A percentile compares a stretch with the other conserved stretches of the same genome.
These are phyloP conservation scores for Sphenodon punctatus DNA, from an alignment of 2,797 vertebrate genomes.

Conservation along the genomic window DNA sequence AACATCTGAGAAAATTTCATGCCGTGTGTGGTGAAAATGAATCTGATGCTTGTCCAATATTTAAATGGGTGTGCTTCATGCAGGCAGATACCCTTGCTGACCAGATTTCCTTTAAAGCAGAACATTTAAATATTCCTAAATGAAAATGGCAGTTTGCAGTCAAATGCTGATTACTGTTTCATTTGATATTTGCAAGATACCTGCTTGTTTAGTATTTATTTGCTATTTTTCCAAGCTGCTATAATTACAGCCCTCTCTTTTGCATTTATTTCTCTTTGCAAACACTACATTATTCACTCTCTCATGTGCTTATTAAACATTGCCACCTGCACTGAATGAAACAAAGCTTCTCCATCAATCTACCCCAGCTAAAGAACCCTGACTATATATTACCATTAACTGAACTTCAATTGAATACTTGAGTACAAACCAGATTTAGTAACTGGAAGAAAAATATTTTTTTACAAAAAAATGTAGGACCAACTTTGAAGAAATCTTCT, in stretches of 20 bases:
- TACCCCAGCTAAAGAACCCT: conserved; percentile 72
- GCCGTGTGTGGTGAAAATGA: conserved; percentile 17
- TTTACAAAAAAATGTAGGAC: conserved; percentile 68
- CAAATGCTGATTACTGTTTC: conserved; percentile 51
- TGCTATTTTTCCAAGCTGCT: conserved; percentile 73
- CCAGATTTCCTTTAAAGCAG: conserved; percentile 58
- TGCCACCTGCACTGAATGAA: conserved; percentile 81
- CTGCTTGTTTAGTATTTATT: conserved; percentile 72
- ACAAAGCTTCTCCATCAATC: conserved; percentile 78
- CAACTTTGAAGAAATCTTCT: conserved; percentile 73
- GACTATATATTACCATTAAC: conserved; percentile 80
- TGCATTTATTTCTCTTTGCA: conserved; percentile 80
- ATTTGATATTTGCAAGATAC: conserved; percentile 69
- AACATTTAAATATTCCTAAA: conserved; percentile 51
- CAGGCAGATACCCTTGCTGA: conserved; percentile 39
- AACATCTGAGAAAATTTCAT: conserved; percentile 13
- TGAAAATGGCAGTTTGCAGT: conserved; percentile 53
- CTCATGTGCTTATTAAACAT: conserved; percentile 81
- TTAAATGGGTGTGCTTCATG: conserved; percentile 52
- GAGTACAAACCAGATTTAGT: conserved; percentile 68
- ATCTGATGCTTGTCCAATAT: conserved; percentile 38
- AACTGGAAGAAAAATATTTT: conserved; percentile 61
- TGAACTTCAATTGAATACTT: conserved; percentile 78
- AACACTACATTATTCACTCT: conserved; percentile 80
- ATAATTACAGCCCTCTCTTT: conserved; percentile 79